These are phyloP conservation scores for Elephantulus edwardii DNA, from an alignment of 2,113 vertebrate genomes.

Conservation along the genomic window DNA sequence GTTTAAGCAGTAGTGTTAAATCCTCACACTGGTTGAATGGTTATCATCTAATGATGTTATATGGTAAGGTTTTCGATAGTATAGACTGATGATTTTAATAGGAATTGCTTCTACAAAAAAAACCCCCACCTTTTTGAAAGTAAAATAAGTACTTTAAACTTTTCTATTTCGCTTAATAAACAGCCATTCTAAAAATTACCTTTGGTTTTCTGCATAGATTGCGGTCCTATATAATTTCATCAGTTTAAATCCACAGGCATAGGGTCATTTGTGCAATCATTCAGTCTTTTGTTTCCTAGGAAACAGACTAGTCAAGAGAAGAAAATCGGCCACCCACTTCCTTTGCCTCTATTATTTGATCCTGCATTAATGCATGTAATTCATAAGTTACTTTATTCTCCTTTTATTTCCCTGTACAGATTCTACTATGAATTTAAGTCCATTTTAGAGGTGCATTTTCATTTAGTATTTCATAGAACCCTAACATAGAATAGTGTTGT, in stretches of 20 bases:
- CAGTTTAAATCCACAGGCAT: slow-evolving; percentile 78
- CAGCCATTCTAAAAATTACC: slow-evolving; percentile 70
- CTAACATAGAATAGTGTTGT: slow-evolving; percentile 63
- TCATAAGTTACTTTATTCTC: slow-evolving; percentile 66
- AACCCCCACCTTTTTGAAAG: slow-evolving; percentile 62
- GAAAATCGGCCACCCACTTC: slow-evolving; percentile 78
- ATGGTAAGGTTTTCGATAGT: slow-evolving; percentile 50
- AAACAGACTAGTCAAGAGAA: slow-evolving; percentile 79
- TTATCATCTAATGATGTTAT: slow-evolving; percentile 45
- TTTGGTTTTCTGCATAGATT: slow-evolving; percentile 77
- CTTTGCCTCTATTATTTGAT: slow-evolving; percentile 79
- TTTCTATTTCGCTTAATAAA: slow-evolving; percentile 79
- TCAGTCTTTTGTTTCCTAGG: slow-evolving; percentile 83
- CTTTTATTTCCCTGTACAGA: slow-evolving; percentile 55
- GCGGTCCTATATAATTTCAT: slow-evolving; percentile 79
- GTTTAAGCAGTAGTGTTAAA: slow-evolving; percentile 68
- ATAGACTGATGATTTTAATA: slow-evolving; percentile 57
- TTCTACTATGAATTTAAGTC: slow-evolving; percentile 55
- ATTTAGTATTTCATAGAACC: slow-evolving; percentile 58
- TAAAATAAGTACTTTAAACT: slow-evolving; percentile 66
- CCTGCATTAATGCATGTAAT: slow-evolving; percentile 72
- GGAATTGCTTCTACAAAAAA: slow-evolving; percentile 62
- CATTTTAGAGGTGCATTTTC: slow-evolving; percentile 49
- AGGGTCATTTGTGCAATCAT: slow-evolving; percentile 81
- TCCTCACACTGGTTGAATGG: slow-evolving; percentile 33